phyloP scores from a whole-genome alignment of 2,888 invertebrate species.

The Eristalis tenax region DNA sequence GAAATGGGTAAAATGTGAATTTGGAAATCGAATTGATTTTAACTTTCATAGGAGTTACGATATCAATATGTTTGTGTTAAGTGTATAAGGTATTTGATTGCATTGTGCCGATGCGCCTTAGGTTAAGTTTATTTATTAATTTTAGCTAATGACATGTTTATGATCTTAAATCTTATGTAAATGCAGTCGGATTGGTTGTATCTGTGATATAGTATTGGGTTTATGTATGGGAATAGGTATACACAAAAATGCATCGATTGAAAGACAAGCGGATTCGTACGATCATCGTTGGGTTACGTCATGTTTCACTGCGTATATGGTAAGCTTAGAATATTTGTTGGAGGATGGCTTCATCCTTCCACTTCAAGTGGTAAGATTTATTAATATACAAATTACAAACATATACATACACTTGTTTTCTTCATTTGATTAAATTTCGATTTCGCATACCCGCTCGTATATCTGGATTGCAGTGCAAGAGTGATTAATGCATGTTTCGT shows the following conservation, averaged over 20 bases:
- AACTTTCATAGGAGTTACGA: constrained; percentile 32
- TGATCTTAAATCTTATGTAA: constrained; percentile 19
- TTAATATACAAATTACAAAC: not conserved
- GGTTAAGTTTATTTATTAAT: constrained; percentile 40
- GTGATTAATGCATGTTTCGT: not conserved
- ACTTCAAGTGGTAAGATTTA: constrained; percentile 12
- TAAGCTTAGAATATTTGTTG: not conserved
- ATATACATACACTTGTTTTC: not conserved
- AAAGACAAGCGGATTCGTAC: constrained; percentile 7
- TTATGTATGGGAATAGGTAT: constrained; percentile 33
- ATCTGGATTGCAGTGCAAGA: not conserved
- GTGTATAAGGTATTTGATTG: constrained; percentile 45
- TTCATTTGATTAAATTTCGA: not conserved
- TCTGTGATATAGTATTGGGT: not conserved
- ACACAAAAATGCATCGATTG: constrained; percentile 35
- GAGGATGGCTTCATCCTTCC: constrained; percentile 13
- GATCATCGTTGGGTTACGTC: constrained; percentile 30
- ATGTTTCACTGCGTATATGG: not conserved
- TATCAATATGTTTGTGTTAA: constrained; percentile 40
- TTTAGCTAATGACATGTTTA: constrained; percentile 41
- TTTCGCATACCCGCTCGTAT: not conserved
- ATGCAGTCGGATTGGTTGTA: constrained; percentile 15
- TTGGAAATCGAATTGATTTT: constrained; percentile 23
- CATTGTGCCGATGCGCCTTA: constrained; percentile 29
- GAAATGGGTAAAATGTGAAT: constrained; percentile 29